Conservation (phyloP, 2,888 invertebrate species). For the Adela reaumurella region DNA sequence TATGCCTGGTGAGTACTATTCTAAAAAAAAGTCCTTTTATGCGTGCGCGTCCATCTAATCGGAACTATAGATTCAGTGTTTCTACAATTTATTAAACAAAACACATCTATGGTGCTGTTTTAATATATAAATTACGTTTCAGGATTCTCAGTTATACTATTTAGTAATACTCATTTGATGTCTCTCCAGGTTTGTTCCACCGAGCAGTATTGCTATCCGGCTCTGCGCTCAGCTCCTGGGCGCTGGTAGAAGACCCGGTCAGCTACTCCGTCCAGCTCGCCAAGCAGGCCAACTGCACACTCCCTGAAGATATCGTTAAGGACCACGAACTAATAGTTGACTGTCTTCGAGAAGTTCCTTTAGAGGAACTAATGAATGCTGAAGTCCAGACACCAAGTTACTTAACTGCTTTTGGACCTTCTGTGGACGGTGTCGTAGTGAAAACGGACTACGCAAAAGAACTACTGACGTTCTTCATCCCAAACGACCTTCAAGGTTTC, state of each 20-base stretch:
- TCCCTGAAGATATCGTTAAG: slow-evolving; percentile 77
- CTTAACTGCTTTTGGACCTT: slow-evolving; percentile 86
- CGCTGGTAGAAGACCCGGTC: slow-evolving; percentile 82
- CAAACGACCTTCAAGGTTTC: slow-evolving; percentile 61
- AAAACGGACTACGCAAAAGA: slow-evolving; percentile 84
- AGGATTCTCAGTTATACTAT: no score
- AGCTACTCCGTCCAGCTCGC: slow-evolving; percentile 80
- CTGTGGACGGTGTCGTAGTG: slow-evolving; percentile 92
- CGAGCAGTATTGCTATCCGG: slow-evolving; percentile 84
- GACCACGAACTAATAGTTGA: slow-evolving; percentile 84
- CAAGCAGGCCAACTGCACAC: slow-evolving; percentile 75
- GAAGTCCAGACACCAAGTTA: slow-evolving; percentile 79
- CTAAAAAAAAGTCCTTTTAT: no score
- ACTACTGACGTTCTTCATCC: slow-evolving; percentile 67
- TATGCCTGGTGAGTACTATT: slow-evolving; percentile 51
- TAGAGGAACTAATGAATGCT: slow-evolving; percentile 71
- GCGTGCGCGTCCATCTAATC: no score
- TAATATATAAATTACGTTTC: no score
- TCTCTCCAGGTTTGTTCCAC: slow-evolving; percentile 71
- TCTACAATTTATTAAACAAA: no score
- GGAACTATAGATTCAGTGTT: no score
- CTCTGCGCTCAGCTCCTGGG: slow-evolving; percentile 87
- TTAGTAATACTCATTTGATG: slow-evolving; percentile 9
- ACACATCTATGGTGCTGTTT: no score
- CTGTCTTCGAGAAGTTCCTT: slow-evolving; percentile 72